phyloP scores from a whole-genome alignment of 2,888 invertebrate genomes.

The Norana najaformis region DNA sequence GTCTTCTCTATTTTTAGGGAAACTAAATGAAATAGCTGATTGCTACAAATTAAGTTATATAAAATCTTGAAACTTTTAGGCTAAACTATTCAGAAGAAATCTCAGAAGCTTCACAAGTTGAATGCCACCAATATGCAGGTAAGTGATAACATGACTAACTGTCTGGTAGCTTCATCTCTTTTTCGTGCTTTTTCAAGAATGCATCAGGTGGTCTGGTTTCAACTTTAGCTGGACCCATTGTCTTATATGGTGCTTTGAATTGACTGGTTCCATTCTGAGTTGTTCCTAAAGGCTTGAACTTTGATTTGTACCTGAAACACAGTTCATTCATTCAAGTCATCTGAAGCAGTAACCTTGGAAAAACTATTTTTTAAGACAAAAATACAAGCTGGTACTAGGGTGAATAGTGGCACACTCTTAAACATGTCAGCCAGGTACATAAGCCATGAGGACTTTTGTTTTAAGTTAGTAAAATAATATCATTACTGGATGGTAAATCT shows the following conservation, averaged over 20 bases:
- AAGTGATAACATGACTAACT: constrained; percentile 50
- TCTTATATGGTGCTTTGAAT: constrained; percentile 53
- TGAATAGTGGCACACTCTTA: no score
- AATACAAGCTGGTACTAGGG: neutral
- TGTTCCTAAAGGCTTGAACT: constrained; percentile 49
- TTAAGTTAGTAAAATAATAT: no score
- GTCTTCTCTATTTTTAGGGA: no score
- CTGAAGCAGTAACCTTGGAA: neutral
- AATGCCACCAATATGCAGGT: no score
- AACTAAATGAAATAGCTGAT: neutral
- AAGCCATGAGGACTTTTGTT: no score
- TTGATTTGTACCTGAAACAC: constrained; percentile 57
- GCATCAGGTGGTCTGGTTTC: constrained; percentile 56
- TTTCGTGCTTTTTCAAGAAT: constrained; percentile 60
- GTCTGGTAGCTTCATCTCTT: constrained; percentile 56
- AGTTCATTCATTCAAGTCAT: constrained; percentile 24
- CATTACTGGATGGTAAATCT: no score
- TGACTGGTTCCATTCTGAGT: constrained; percentile 52
- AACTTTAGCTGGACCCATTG: constrained; percentile 62
- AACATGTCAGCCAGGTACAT: no score
- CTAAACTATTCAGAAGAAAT: no score
- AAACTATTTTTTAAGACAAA: neutral
- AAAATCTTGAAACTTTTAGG: no score
- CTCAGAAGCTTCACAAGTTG: no score
- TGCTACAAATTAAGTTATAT: no score